phyloP scores from a whole-genome alignment of 2,797 vertebrate genomes.

The Oreortyx pictus region DNA sequence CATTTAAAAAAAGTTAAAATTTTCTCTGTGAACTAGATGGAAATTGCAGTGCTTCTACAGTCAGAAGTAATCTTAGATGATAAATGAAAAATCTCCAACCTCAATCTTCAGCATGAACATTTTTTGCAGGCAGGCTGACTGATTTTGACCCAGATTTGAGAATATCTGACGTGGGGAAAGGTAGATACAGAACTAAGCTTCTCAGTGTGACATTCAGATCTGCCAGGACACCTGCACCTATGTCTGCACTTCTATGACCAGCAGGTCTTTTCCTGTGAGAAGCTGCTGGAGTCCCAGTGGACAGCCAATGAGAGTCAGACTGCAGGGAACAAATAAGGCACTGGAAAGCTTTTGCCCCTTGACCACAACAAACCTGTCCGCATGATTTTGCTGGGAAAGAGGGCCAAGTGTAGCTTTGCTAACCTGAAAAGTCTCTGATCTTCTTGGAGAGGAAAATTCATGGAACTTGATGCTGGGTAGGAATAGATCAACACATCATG shows the following conservation, averaged over 20 bases:
- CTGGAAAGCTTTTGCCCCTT: neutral
- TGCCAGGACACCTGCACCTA: neutral
- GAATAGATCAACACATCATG: neutral
- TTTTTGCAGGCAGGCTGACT: neutral
- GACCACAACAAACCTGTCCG: too few relatives aligned
- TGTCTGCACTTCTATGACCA: neutral
- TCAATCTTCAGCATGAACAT: neutral
- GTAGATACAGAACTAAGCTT: neutral
- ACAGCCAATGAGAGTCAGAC: neutral
- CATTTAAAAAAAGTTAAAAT: neutral
- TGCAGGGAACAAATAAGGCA: fast-evolving
- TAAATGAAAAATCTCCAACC: neutral
- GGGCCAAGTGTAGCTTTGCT: neutral
- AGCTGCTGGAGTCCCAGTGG: neutral
- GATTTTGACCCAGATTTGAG: neutral
- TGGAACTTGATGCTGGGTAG: neutral
- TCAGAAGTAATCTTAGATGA: neutral
- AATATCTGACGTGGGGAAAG: neutral
- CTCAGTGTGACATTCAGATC: neutral
- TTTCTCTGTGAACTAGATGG: neutral
- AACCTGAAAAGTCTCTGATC: neutral
- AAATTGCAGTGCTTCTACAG: neutral
- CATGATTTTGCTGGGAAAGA: neutral
- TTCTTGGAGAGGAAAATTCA: neutral
- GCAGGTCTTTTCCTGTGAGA: neutral